A percentile compares a stretch with the other conserved stretches of the same genome.
These are phyloP conservation scores for Galaxias olidus DNA, from an alignment of 2,797 vertebrate species.

Conservation along the genomic window DNA sequence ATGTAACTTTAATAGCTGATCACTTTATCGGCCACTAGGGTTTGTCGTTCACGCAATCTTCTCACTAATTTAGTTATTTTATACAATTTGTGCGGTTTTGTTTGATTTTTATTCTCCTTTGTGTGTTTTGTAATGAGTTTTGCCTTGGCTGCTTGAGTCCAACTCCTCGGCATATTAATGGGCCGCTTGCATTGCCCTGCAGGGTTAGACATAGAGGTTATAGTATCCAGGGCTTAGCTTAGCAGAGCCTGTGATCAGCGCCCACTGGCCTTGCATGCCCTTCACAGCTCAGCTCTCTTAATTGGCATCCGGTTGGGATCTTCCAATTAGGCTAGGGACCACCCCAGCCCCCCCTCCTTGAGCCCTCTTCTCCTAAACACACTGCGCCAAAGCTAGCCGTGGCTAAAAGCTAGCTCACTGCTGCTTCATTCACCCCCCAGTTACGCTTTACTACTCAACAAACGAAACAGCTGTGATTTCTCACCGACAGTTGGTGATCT, in stretches of 20 bases:
- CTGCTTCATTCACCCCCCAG: constrained; percentile 6
- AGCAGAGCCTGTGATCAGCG: not conserved
- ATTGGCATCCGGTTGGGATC: not conserved
- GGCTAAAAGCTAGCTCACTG: constrained; percentile 6
- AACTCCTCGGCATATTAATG: too few relatives aligned
- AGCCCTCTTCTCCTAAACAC: not conserved
- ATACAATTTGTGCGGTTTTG: too few relatives aligned
- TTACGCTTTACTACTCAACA: constrained; percentile 18
- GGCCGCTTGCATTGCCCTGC: not conserved
- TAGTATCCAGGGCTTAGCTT: not conserved
- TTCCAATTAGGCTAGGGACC: not conserved
- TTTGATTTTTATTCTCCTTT: too few relatives aligned
- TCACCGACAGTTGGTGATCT: constrained; percentile 18
- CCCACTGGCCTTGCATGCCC: not conserved
- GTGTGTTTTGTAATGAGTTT: too few relatives aligned
- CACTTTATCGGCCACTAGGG: too few relatives aligned
- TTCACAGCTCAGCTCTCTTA: constrained; percentile 3
- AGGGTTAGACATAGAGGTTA: not conserved
- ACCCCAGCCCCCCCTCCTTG: not conserved
- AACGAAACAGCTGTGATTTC: not conserved
- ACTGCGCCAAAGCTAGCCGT: not conserved
- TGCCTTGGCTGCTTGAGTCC: too few relatives aligned
- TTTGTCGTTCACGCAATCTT: too few relatives aligned
- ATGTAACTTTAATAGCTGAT: too few relatives aligned
- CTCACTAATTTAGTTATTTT: too few relatives aligned